A percentile compares a stretch with the other conserved stretches of the same genome.
phyloP scores from a whole-genome alignment of 2,113 vertebrate species.

The Strix aluco region DNA sequence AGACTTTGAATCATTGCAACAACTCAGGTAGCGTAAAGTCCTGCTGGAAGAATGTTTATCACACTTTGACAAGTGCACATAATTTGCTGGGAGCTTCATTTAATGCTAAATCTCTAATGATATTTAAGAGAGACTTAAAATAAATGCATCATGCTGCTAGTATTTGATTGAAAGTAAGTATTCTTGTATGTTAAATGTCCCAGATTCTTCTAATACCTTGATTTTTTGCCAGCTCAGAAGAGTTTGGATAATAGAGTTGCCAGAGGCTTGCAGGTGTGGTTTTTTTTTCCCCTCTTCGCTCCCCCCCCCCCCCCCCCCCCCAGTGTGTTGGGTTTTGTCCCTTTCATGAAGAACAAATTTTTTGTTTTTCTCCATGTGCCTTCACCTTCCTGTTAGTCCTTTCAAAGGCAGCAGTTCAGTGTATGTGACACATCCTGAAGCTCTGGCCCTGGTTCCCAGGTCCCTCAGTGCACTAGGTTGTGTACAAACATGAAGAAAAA shows the following conservation, averaged over 20 bases:
- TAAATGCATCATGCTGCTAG: not conserved
- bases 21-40: not conserved
- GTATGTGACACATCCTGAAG: not conserved
- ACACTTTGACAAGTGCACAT: not conserved
- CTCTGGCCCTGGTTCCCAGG: not conserved
- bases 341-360: not conserved
- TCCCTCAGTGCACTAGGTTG: fast-evolving
- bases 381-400: not conserved
- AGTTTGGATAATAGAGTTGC: not conserved
- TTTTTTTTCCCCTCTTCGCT: not conserved
- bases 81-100: not conserved
- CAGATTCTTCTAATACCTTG: not conserved
- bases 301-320: too few relatives aligned
- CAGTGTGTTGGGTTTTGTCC: not conserved
- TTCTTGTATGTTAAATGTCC: not conserved
- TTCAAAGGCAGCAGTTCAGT: not conserved
- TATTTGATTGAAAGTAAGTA: not conserved
- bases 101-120: not conserved
- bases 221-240: not conserved
- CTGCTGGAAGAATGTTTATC: not conserved
- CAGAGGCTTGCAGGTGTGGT: not conserved
- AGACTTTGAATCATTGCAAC: not conserved
- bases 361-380: not conserved
- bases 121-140: not conserved
- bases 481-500: not conserved